Evolutionary conservation across 1,140 invertebrate genomes (phyloP).

Genomic region (Listronotus oregonensis): DNA sequence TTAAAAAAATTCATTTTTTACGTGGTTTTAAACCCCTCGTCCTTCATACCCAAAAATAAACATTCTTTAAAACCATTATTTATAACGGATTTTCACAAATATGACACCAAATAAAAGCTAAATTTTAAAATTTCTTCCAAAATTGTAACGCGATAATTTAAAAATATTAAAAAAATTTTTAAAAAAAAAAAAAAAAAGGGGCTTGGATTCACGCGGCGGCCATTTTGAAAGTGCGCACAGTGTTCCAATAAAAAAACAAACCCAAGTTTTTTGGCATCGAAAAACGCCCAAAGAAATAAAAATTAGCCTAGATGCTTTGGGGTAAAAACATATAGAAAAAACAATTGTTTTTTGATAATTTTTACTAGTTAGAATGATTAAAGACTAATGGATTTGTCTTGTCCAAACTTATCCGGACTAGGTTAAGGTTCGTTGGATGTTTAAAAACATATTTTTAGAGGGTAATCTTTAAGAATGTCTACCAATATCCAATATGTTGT

Average conservation of each 20-base stretch:
- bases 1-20: constrained; percentile 8
- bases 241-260: not conserved
- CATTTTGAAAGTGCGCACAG: constrained; percentile 16
- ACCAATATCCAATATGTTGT: too few species aligned
- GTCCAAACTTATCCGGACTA: too few species aligned
- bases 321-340: too few species aligned
- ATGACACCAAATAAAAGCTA: not conserved
- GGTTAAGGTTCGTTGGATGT: too few species aligned
- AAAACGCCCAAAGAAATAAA: too few species aligned
- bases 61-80: constrained; percentile 1
- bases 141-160: constrained; percentile 18
- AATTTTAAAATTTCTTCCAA: constrained; percentile 15
- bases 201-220: constrained; percentile 25
- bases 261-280: not conserved
- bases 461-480: too few species aligned
- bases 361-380: not conserved
- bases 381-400: too few species aligned
- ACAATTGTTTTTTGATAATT: too few species aligned
- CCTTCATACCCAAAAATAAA: constrained; percentile 26
- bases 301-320: too few species aligned
- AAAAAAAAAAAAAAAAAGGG: constrained; percentile 37
- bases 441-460: too few species aligned
- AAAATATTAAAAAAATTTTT: constrained; percentile 29
- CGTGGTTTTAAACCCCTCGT: not conserved
- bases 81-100: not conserved